Base-by-base conservation (phyloP, 1,140 invertebrate species). In the Oryctes rhinoceros region DNA sequence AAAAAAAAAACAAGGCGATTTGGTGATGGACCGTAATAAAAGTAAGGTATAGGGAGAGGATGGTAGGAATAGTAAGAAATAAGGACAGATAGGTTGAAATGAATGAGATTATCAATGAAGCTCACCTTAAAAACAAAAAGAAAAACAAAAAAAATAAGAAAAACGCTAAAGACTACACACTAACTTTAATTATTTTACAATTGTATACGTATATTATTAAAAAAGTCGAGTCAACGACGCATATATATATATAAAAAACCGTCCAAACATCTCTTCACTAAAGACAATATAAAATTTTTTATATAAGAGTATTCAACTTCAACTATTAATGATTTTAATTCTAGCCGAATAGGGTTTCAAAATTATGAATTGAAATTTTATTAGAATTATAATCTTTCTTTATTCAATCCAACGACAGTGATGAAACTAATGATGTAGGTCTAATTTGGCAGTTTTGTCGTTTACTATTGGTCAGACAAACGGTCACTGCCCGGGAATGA, bases 181-280 rank as follows among this genome's bases (percentile, higher is more conserved):
- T 83, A 82, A 82, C 65, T 77, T 83, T 80, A 76, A 81, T 80
- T 84, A 85, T 84, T 84, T 85, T 85, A 85, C 85, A 85, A 85
- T 83, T 85, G 85, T 85, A 85, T 85, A 85, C 81, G 83, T 81
- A 76, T 78, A 83, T 85, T 81, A 47, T 76, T 76, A 76, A 49
- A 81, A 85, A 85, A 84, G 84, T 83, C 83, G 83, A 76, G 81
- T 82, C 67, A 81, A 83, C 82, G 83, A 85, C 83, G 83, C 83
- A 59, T 78, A 78, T 81, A 53, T 59, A 49, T 47, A 76, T 76
- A 83, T 84, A 83, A 83, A 85, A 85, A 86, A 83, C 79, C 80
- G 80, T 84, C 83, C 79, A 84, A 83, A 83, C 49, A 82, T 81
- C 76, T 82, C 81, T 84, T 83, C 80, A 83, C 83, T 82, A 83